Base-by-base conservation (phyloP, 1,140 invertebrate genomes). In the Zophobas morio region DNA sequence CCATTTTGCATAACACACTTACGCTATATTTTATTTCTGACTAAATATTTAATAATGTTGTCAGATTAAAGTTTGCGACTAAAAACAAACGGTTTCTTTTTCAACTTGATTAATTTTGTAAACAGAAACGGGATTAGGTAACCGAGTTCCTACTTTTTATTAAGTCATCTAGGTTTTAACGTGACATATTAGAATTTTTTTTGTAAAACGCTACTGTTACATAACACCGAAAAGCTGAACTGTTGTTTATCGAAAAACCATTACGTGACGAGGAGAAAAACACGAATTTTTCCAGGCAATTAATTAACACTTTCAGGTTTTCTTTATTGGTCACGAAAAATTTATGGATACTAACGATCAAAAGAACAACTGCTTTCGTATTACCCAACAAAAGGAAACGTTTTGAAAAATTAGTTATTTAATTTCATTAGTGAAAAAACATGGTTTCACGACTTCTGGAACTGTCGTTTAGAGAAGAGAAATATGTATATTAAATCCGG, bases 231-330 rank as follows among this genome's bases (percentile, higher is more conserved):
- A 51, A 20, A 20, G n/a, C 49, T 20, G n/a, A 51, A 51, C 49
- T 4, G 49, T 51, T 51, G n/a, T 51, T 51, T 51, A 2, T n/a
- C 49, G 49, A 51, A 51, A 51, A 51, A 6, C n/a, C 20, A 2
- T 51, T 4, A 51, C 49, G 42, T 46, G 3, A 4, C 6, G 42
- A 4, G 42, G 20, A 20, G 20, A 20, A 20, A 20, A 20, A 4
- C 42, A 51, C 49, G n/a, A 51, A 51, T 2, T 51, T 51, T 51
- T 51, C 49, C 42, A 46, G 42, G 6, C 2, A 51, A 51, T 6
- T 20, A 51, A 51, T 51, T 51, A 51, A 20, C 49, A 4, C 49
- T 51, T 51, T 51, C 49, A 51, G 20, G 3, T 51, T 51, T 51
- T 51, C 49, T 51, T 51, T 51, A 51, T 4, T 2, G 2, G 6